These are phyloP conservation scores for Zapus hudsonius DNA, from an alignment of 2,113 vertebrate genomes.

Conservation along the genomic window DNA sequence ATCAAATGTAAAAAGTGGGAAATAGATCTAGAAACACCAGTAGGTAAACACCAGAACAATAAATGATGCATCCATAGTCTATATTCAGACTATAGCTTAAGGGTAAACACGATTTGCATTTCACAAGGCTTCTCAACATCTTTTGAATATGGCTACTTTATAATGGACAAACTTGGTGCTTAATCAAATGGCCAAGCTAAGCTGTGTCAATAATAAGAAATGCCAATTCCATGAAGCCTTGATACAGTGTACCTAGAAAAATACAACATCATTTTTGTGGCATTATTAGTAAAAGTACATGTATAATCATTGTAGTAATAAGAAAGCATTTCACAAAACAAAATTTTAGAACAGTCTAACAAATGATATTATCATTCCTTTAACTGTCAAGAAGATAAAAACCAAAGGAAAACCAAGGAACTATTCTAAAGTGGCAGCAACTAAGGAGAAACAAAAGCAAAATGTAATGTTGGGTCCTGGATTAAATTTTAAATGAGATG, in stretches of 20 bases:
- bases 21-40: background rate
- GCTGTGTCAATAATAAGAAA: background rate
- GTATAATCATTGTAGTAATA: background rate
- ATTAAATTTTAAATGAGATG: background rate
- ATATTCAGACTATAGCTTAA: background rate
- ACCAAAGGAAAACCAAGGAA: background rate
- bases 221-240: accelerated
- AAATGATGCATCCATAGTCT: background rate
- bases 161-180: background rate
- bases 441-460: background rate
- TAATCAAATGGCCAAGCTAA: background rate
- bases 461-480: background rate
- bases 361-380: background rate
- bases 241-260: background rate
- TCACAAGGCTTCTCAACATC: too few relatives aligned
- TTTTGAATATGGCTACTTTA: background rate
- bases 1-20: background rate
- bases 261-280: background rate
- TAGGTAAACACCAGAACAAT: background rate
- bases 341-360: background rate
- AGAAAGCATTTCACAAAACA: background rate
- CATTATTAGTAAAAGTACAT: too few relatives aligned
- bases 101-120: background rate
- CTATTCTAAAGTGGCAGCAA: background rate
- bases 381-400: background rate